Conservation (phyloP, 2,113 vertebrate genomes). For the Toxotes jaculatrix region DNA sequence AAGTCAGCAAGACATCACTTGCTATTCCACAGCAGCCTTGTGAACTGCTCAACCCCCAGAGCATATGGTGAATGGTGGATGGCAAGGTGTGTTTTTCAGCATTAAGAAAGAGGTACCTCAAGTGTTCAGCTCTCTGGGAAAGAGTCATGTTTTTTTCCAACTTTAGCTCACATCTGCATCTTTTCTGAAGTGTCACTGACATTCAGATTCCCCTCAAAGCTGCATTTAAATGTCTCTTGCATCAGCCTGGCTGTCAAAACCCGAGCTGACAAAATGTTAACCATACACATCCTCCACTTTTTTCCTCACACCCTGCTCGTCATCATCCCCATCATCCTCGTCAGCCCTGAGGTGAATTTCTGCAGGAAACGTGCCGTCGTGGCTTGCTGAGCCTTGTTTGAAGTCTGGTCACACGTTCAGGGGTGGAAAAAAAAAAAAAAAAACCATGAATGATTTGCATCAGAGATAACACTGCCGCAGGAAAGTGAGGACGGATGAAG, state of each 20-base stretch:
- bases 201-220: neutral
- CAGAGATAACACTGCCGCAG: slow-evolving; percentile 31
- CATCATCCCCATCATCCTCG: slow-evolving; percentile 2
- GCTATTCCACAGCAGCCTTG: slow-evolving; percentile 1
- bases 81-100: neutral
- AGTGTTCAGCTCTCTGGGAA: neutral
- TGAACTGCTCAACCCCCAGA: neutral
- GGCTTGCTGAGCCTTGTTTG: slow-evolving; percentile 29
- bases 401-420: slow-evolving; percentile 44
- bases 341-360: slow-evolving; percentile 20
- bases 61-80: neutral
- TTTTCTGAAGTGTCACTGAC: neutral
- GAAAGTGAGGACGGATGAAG: slow-evolving; percentile 14
- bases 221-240: neutral
- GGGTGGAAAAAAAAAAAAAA: neutral
- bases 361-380: neutral
- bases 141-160: neutral
- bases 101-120: neutral
- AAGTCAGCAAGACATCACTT: slow-evolving; percentile 8
- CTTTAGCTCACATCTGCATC: neutral
- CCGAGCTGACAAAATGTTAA: neutral
- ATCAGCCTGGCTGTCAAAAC: neutral
- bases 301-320: neutral
- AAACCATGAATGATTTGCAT: slow-evolving; percentile 57
- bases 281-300: neutral